Percentiles rank a stretch among this genome's conserved stretches.
Conservation (phyloP, 2,888 invertebrate genomes). For the Plutella xylostella region DNA sequence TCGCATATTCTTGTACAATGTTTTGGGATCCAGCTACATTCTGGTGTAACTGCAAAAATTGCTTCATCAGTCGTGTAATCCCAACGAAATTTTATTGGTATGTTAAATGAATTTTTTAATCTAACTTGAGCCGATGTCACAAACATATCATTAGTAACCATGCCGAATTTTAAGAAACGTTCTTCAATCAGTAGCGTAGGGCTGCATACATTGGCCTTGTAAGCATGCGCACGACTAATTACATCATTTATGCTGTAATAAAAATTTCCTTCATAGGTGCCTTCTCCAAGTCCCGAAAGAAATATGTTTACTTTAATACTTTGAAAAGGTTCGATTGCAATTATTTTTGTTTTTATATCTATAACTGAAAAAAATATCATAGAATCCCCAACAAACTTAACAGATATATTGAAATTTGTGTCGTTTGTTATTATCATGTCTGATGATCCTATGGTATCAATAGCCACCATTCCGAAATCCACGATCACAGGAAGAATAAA, state of each 20-base stretch:
- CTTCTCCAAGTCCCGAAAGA: constrained; percentile 35
- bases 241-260: constrained; percentile 40
- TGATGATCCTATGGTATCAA: constrained; percentile 37
- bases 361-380: constrained; percentile 36
- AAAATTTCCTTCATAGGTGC: constrained; percentile 34
- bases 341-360: constrained; percentile 22
- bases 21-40: constrained; percentile 34
- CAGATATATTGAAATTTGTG: constrained; percentile 31
- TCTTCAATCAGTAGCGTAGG: constrained; percentile 39
- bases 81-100: constrained; percentile 42
- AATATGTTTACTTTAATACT: constrained; percentile 30
- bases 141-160: constrained; percentile 50
- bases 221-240: constrained; percentile 39
- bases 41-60: constrained; percentile 50
- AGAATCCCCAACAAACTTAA: constrained; percentile 31
- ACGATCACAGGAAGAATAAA: constrained; percentile 34
- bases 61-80: constrained; percentile 33
- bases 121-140: constrained; percentile 44
- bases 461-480: constrained; percentile 45
- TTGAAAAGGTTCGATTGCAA: constrained; percentile 32
- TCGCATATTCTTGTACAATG: constrained; percentile 47
- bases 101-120: constrained; percentile 47
- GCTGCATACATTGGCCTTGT: constrained; percentile 35
- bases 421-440: constrained; percentile 40
- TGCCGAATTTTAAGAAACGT: constrained; percentile 51